Base-by-base conservation (phyloP, 2,888 invertebrate species). In the Clanis bilineata region DNA sequence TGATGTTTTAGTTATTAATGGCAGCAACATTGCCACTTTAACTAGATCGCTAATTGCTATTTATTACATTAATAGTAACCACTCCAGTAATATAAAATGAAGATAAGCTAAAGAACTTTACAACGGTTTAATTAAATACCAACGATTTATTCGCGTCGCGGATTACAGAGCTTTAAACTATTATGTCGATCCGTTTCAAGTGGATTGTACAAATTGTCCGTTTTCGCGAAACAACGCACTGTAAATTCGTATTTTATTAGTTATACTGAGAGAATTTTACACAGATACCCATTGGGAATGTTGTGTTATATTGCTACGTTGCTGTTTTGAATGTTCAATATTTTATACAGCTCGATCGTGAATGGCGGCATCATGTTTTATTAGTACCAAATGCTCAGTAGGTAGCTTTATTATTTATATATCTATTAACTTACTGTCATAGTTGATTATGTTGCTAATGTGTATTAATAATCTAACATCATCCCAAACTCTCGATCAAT, bases 121-220 rank as follows among this genome's bases (percentile, higher is more conserved):
- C 38, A 38, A 58, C 25, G n/a, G 23, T 47, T 51, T 58, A 38
- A 58, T 58, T 47, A 58, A 58, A 58, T 58, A 39, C 47, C 39
- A 25, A 36, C 47, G 38, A 58, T 58, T 58, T 39, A 58, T 47
- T 51, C 47, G 51, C 58, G 23, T 51, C 58, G 47, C 21, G 39
- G 47, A 58, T 58, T 58, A 58, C 58, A 47, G 15, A 58, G 47
- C 58, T 51, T 58, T 58, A 51, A 58, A 58, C 58, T 58, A 58
- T 58, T 51, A 58, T 51, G 39, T 25, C 58, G 51, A 58, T 58
- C 39, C 39, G 51, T 58, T 51, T 51, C 39, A 18, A 51, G 47
- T 32, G 58, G 58, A 58, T 58, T 51, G 39, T 51, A 58, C 58
- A 51, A 58, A 39, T 51, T 51, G 39, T 58, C 58, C 47, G 28